phyloP scores from a whole-genome alignment of 1,140 invertebrate species.

The Zaprionus kolodkinae region DNA sequence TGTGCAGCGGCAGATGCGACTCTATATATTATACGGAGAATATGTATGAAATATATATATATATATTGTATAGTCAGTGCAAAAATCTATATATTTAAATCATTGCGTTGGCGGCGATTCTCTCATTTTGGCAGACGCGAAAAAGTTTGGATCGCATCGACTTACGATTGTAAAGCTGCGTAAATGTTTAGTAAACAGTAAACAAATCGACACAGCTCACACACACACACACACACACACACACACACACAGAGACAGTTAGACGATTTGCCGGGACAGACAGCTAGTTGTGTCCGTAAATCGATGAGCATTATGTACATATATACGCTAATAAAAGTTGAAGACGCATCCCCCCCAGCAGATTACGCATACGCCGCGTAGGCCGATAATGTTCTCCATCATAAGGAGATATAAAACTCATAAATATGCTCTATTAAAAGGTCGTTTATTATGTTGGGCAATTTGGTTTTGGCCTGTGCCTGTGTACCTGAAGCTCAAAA shows the following conservation, averaged over 20 bases:
- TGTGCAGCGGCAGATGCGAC: slow-evolving; percentile 23
- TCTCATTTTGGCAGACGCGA: slow-evolving; percentile 19
- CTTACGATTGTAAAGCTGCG: slow-evolving; percentile 73
- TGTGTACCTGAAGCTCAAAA: background rate
- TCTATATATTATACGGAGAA: background rate
- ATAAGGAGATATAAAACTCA: background rate
- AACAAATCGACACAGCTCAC: slow-evolving; percentile 62
- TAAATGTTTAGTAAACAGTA: slow-evolving; percentile 67
- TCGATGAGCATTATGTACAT: slow-evolving; percentile 72
- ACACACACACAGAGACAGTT: slow-evolving; percentile 5
- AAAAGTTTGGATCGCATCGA: slow-evolving; percentile 59
- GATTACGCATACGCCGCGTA: slow-evolving; percentile 69
- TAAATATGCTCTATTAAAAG: slow-evolving; percentile 31
- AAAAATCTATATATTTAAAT: slow-evolving; percentile 19
- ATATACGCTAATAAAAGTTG: slow-evolving; percentile 73
- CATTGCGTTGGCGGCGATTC: slow-evolving; percentile 50
- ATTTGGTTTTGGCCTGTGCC: slow-evolving; percentile 12
- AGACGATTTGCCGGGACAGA: background rate
- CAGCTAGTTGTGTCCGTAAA: slow-evolving; percentile 72
- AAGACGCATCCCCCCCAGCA: slow-evolving; percentile 46
- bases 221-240: slow-evolving; percentile 36
- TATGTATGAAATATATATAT: slow-evolving; percentile 11
- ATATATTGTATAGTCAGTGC: slow-evolving; percentile 10
- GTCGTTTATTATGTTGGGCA: slow-evolving; percentile 16
- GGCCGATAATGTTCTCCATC: slow-evolving; percentile 25